Percentiles rank a stretch among this genome's conserved stretches.
Evolutionary conservation across 2,888 invertebrate species (phyloP).

Genomic region (Meteorus cinctellus): DNA sequence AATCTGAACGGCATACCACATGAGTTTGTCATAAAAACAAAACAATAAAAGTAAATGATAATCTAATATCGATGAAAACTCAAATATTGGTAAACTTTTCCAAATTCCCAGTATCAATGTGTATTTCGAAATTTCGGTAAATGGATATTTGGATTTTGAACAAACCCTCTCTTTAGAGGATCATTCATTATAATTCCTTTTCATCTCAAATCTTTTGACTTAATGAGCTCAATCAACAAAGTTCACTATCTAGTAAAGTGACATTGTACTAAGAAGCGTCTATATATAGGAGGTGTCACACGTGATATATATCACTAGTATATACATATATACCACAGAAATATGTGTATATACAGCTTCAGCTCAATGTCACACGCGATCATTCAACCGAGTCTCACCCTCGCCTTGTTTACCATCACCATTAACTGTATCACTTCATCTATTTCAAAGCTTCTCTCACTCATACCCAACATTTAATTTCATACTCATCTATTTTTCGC

Average conservation of each 20-base stretch:
- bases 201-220: not conserved
- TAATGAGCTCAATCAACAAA: slow-evolving; percentile 9
- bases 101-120: too few relatives aligned
- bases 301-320: slow-evolving; percentile 51
- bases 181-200: not conserved
- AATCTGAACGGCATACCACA: too few relatives aligned
- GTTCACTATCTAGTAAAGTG: not conserved
- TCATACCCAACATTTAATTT: not conserved
- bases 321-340: not conserved
- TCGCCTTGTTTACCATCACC: slow-evolving; percentile 39
- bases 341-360: slow-evolving; percentile 45
- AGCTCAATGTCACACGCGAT: slow-evolving; percentile 51
- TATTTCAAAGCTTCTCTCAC: not conserved
- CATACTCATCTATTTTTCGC: too few relatives aligned
- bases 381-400: slow-evolving; percentile 25
- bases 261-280: slow-evolving; percentile 47
- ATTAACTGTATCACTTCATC: not conserved
- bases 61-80: too few relatives aligned
- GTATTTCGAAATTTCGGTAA: too few relatives aligned
- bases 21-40: too few relatives aligned
- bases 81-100: too few relatives aligned
- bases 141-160: too few relatives aligned
- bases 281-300: slow-evolving; percentile 51
- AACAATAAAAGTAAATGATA: too few relatives aligned
- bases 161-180: not conserved